Evolutionary conservation across 2,113 vertebrate genomes (phyloP).

Genomic region (Anser brachyrhynchus): DNA sequence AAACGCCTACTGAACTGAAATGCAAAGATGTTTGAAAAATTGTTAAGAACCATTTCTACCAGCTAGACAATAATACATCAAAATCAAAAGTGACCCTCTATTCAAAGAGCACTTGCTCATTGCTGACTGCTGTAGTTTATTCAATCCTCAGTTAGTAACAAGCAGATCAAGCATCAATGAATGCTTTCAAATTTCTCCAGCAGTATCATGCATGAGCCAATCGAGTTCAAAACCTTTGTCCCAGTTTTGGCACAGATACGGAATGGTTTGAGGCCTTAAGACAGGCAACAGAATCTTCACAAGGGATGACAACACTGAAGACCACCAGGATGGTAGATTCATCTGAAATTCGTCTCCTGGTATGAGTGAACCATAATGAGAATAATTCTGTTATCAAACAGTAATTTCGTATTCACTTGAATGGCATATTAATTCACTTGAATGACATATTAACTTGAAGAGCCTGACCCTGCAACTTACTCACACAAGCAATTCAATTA

Average conservation of each 20-base stretch:
- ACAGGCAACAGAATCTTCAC: conserved; percentile 77
- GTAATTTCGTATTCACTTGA: neutral
- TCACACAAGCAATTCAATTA: neutral
- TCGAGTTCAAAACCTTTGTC: conserved; percentile 73
- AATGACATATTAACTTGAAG: neutral
- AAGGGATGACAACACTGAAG: conserved; percentile 77
- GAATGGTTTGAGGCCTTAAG: conserved; percentile 74
- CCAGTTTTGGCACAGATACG: conserved; percentile 72
- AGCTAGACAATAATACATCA: neutral
- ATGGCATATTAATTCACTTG: neutral
- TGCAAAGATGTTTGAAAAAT: neutral
- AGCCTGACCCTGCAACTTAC: neutral
- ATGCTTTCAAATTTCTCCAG: conserved; percentile 36
- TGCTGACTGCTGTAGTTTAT: conserved; percentile 3
- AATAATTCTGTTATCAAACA: conserved; percentile 10
- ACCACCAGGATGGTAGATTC: conserved; percentile 79
- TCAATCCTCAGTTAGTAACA: conserved; percentile 39
- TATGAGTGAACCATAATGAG: conserved; percentile 1
- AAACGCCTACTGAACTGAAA: neutral
- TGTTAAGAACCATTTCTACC: neutral
- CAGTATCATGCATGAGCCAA: conserved; percentile 61
- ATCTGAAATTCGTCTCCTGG: conserved; percentile 70
- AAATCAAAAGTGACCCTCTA: neutral
- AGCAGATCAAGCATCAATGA: conserved; percentile 34
- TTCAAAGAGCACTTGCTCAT: neutral